Percentiles rank a stretch among this genome's conserved stretches.
phyloP scores from a whole-genome alignment of 2,797 vertebrate genomes.

The Eulemur rubriventer region DNA sequence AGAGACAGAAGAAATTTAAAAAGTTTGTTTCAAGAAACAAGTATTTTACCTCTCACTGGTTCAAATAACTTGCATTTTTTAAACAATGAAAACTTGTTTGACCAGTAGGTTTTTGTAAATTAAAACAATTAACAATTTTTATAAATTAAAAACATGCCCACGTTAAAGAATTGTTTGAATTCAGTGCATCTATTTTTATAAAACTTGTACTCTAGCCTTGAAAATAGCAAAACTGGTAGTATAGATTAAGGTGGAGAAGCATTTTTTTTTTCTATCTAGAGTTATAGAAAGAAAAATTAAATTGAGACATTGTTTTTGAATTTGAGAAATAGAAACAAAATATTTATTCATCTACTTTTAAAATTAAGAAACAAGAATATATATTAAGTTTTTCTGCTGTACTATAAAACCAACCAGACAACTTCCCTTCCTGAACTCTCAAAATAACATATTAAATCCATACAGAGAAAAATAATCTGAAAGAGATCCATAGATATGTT shows the following conservation, averaged over 20 bases:
- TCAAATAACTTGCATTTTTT: background rate
- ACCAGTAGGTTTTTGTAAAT: slow-evolving; percentile 41
- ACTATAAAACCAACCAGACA: background rate
- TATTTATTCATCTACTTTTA: background rate
- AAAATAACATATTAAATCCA: background rate
- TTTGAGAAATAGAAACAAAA: background rate
- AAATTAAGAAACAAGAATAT: slow-evolving; percentile 8
- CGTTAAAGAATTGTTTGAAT: slow-evolving; percentile 10
- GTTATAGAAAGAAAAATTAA: slow-evolving; percentile 24
- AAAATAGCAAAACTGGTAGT: slow-evolving; percentile 18
- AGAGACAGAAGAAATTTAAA: slow-evolving; percentile 4
- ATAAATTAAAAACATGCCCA: background rate
- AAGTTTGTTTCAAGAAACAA: background rate
- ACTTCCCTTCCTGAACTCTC: background rate
- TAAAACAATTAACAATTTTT: slow-evolving; percentile 41
- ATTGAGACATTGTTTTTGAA: background rate
- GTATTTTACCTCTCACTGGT: background rate
- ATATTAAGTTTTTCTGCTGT: slow-evolving; percentile 16
- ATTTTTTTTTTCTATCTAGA: background rate
- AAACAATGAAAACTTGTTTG: slow-evolving; percentile 45
- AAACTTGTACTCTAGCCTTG: background rate
- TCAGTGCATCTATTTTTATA: background rate
- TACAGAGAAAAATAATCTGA: background rate
- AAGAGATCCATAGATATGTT: background rate
- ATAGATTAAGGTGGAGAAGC: background rate